Base-by-base conservation (phyloP, 2,797 vertebrate species). In the Odontamblyopus lacepedii region DNA sequence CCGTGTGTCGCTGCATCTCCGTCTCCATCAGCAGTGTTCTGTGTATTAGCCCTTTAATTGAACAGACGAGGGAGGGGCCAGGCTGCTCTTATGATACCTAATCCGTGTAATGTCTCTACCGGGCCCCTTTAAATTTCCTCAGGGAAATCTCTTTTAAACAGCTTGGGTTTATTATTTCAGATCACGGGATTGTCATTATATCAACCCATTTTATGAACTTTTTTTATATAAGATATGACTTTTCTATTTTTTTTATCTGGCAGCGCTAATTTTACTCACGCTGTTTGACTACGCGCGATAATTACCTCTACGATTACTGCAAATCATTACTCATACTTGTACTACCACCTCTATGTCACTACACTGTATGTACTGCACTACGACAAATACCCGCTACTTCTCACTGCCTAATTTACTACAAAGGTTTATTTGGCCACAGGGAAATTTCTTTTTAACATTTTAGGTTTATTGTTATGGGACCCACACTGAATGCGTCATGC, bases 91-190 rank as follows among this genome's bases (percentile, higher is more conserved):
- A 88, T 84, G 82, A 88, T 85, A 86, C 83, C 82, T 87, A 88
- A 91, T 90, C 86, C 81, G 75, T 83, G 86, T 85, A 85, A 88
- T 89, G 85, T 87, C 85, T 92, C 88, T 87, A 86, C 73, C 70
- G 86, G 84, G 85, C 74, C 82, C 75, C 80, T 90, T 91, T 87
- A 90, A 83, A 81, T 91, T 87, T 89, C 92, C 87, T 75, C 78
- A 65, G 91, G 91, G 91, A 92, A 92, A 92, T 93, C 84, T 90
- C 78, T 86, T 89, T 88, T 85, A 89, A 91, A 86, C 80, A 85
- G 79, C 73, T 76, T 57, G 85, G 73, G 84, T 90, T 90, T 89
- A 89, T 91, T 88, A 90, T 90, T 90, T 87, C 85, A 87, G 71
- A 75, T 90, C 88, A 87, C 77, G 84, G 75, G 79, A 80, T 87